These are phyloP conservation scores for Anolis apletophallus DNA, from an alignment of 2,797 vertebrate genomes.

Conservation along the genomic window DNA sequence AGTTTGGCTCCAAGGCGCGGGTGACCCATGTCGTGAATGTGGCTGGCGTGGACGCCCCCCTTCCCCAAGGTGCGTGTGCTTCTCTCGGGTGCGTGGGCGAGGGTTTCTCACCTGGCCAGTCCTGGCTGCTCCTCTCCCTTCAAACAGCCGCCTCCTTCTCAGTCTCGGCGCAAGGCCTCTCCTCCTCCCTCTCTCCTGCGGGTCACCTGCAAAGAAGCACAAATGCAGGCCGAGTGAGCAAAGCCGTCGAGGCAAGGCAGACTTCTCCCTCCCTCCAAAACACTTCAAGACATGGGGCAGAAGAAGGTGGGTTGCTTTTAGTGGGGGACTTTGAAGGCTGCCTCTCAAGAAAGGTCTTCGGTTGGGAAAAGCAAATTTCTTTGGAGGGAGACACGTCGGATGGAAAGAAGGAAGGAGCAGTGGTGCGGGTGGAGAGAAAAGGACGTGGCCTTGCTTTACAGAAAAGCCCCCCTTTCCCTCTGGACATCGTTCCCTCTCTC, in stretches of 20 bases:
- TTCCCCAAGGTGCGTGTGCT: neutral
- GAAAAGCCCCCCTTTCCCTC: too few species aligned
- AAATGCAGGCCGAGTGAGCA: neutral
- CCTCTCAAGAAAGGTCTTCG: neutral
- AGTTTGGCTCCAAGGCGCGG: neutral
- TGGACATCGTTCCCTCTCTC: neutral
- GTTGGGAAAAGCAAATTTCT: neutral
- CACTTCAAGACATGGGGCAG: too few species aligned
- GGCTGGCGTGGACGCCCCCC: too few species aligned
- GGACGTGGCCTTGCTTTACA: neutral
- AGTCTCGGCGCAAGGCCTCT: neutral
- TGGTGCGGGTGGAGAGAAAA: neutral
- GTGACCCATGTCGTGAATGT: neutral
- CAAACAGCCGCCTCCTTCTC: neutral
- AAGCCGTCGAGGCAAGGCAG: neutral
- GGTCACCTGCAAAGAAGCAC: slow-evolving; percentile 31
- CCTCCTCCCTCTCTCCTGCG: neutral
- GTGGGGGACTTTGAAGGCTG: neutral
- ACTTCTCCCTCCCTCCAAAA: neutral
- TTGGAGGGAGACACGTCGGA: neutral
- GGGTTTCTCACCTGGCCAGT: slow-evolving; percentile 33
- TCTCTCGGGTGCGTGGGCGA: neutral
- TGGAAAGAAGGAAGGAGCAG: too few species aligned
- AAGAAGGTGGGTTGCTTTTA: neutral
- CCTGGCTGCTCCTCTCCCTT: neutral